Conservation (phyloP, 2,797 vertebrate species). For the Lepilemur septentrionalis region DNA sequence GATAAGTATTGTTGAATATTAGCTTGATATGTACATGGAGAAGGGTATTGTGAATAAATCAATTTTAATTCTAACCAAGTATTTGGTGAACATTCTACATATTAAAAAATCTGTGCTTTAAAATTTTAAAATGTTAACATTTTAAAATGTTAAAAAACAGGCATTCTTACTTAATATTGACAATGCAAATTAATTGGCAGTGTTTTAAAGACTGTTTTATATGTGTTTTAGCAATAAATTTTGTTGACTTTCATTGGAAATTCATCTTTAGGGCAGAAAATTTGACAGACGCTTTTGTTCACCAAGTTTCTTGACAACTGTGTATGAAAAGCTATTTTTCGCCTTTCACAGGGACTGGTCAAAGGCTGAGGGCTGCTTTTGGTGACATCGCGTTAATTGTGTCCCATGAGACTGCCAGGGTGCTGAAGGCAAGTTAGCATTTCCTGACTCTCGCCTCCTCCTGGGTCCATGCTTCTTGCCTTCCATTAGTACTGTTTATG, state of each 20-base stretch:
- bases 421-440: constrained; percentile 4
- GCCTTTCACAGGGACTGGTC: constrained; percentile 62
- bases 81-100: not conserved
- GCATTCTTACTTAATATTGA: constrained; percentile 11
- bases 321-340: constrained; percentile 62
- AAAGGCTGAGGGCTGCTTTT: constrained; percentile 70
- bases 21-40: not conserved
- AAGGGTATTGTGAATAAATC: not conserved
- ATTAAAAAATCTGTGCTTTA: not conserved
- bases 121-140: not conserved
- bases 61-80: constrained; percentile 10
- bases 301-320: constrained; percentile 67
- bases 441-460: constrained; percentile 23
- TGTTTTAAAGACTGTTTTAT: constrained; percentile 16
- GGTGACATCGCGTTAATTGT: constrained; percentile 79
- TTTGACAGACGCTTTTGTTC: constrained; percentile 68
- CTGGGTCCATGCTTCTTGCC: not conserved
- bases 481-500: constrained; percentile 37
- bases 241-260: constrained; percentile 66
- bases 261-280: constrained; percentile 59
- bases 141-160: not conserved
- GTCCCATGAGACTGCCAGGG: constrained; percentile 67
- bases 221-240: constrained; percentile 63
- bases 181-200: not conserved
- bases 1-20: not conserved